These are phyloP conservation scores for Tapirus indicus DNA, from an alignment of 2,797 vertebrate species.

Conservation along the genomic window DNA sequence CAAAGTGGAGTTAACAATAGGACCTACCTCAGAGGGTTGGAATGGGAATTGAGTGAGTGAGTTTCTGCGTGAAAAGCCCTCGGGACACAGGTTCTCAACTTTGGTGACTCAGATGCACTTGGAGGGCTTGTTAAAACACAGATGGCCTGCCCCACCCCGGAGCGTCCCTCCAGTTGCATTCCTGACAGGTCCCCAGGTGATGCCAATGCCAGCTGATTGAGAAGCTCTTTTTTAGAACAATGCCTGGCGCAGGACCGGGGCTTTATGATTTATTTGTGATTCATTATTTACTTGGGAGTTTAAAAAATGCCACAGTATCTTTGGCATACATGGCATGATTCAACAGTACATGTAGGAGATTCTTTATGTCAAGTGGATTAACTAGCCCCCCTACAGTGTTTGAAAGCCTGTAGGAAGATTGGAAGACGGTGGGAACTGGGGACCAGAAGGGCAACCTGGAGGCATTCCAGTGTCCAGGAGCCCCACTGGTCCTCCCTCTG, in stretches of 20 bases:
- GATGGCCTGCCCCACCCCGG: background rate
- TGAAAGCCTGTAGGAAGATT: background rate
- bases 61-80: background rate
- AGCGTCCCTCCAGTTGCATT: background rate
- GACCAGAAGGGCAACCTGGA: background rate
- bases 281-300: background rate
- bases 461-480: background rate
- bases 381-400: accelerated
- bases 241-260: accelerated
- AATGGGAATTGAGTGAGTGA: background rate
- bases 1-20: background rate
- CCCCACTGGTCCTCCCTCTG: background rate
- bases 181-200: background rate
- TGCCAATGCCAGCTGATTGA: background rate
- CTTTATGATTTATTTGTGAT: background rate
- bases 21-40: background rate
- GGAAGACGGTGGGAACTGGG: background rate
- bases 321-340: background rate
- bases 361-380: background rate
- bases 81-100: background rate
- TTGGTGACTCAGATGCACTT: background rate
- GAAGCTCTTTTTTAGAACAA: background rate
- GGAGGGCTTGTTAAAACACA: background rate
- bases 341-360: background rate
- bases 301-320: background rate